These are phyloP conservation scores for Melitaea cinxia DNA, from an alignment of 1,140 invertebrate genomes.

Conservation along the genomic window DNA sequence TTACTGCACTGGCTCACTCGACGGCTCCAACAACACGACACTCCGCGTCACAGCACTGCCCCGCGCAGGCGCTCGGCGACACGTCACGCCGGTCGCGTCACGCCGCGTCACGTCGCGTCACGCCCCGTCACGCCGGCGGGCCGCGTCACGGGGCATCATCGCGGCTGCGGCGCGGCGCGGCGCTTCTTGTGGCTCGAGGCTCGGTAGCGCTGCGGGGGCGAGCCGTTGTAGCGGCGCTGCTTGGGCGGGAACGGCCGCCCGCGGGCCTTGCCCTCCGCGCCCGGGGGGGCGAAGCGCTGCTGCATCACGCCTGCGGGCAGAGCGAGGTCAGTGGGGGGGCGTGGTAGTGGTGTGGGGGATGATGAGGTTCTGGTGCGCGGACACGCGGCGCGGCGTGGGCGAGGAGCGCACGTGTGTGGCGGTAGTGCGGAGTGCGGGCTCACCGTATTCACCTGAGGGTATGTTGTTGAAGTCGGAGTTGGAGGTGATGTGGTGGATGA, in stretches of 20 bases:
- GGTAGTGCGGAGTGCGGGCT: background rate
- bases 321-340: constrained; percentile 28
- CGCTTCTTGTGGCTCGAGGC: constrained; percentile 50
- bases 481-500: constrained; percentile 75
- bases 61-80: no score
- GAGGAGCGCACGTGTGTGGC: constrained; percentile 53
- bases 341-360: constrained; percentile 76
- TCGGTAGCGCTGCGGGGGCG: constrained; percentile 44
- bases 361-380: constrained; percentile 71
- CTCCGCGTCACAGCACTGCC: no score
- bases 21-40: no score
- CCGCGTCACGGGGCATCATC: constrained; percentile 43
- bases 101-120: constrained; percentile 2
- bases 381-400: constrained; percentile 71
- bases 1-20: no score
- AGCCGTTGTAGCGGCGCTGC: constrained; percentile 51
- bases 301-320: constrained; percentile 57
- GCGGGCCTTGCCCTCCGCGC: constrained; percentile 36
- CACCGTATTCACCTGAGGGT: constrained; percentile 53
- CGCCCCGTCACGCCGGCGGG: constrained; percentile 5
- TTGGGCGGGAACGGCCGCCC: constrained; percentile 52
- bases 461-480: constrained; percentile 76
- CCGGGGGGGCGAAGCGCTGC: constrained; percentile 47
- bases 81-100: no score
- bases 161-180: constrained; percentile 53